Evolutionary conservation across 92 coral and sea anemone species (phyloP).

Genomic region (Diadumene lineata): DNA sequence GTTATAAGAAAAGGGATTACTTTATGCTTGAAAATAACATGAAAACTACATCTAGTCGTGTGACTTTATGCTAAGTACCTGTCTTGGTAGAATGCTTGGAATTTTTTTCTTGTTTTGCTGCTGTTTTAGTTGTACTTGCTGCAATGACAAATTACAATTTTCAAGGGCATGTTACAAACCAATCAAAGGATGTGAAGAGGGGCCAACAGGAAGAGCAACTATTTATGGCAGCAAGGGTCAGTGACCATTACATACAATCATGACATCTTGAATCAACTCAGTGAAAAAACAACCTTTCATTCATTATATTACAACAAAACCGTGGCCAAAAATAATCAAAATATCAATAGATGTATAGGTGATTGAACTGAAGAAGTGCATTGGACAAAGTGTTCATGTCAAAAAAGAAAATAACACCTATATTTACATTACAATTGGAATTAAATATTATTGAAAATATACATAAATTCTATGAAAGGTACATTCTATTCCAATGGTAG

Average conservation of each 20-base stretch:
- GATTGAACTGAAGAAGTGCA: too few relatives aligned
- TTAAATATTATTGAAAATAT: not conserved
- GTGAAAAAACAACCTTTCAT: not conserved
- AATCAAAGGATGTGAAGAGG: constrained; percentile 4
- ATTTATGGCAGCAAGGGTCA: constrained; percentile 39
- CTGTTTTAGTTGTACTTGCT: constrained; percentile 39
- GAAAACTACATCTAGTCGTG: not conserved
- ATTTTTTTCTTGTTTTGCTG: constrained; percentile 44
- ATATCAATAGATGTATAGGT: too few relatives aligned
- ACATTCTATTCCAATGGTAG: too few relatives aligned
- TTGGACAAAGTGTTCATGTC: too few relatives aligned
- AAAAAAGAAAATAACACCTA: too few relatives aligned
- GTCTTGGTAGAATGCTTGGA: constrained; percentile 40
- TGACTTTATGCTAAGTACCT: constrained; percentile 28
- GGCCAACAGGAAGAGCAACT: constrained; percentile 45
- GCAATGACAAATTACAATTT: constrained; percentile 17
- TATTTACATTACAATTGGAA: too few relatives aligned
- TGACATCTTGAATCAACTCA: constrained; percentile 1
- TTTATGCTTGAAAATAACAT: not conserved
- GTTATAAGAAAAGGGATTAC: not conserved
- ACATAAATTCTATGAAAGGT: not conserved
- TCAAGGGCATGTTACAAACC: constrained; percentile 27
- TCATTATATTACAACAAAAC: not conserved
- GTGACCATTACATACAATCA: constrained; percentile 2
- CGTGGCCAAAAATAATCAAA: not conserved